Conservation (phyloP, 2,888 invertebrate species). For the Tholera decimalis region DNA sequence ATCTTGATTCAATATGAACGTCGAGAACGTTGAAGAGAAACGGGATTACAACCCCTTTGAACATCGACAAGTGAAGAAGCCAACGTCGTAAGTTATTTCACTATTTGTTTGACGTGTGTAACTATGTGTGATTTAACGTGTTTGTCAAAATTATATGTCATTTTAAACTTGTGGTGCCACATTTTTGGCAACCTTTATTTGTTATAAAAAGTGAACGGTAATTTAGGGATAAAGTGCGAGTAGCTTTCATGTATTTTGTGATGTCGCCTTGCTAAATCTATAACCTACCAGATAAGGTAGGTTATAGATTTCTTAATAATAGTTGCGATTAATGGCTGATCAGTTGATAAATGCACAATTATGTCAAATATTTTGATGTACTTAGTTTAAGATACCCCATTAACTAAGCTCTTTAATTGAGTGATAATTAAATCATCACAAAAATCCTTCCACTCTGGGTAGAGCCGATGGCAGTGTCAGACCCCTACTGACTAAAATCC, state of each 20-base stretch:
- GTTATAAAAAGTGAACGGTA: background rate
- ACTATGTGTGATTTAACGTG: no score
- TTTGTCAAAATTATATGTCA: background rate
- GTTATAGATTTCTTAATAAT: background rate
- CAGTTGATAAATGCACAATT: background rate
- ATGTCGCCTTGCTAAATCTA: no score
- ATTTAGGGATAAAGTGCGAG: background rate
- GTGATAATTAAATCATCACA: no score
- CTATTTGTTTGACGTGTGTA: slow-evolving; percentile 29
- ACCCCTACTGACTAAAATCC: no score
- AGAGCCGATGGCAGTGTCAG: no score
- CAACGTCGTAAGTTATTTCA: slow-evolving; percentile 84
- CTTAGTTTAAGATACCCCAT: background rate
- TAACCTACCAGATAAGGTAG: background rate
- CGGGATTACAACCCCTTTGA: slow-evolving; percentile 85
- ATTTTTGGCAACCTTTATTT: slow-evolving; percentile 7
- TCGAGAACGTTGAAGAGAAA: slow-evolving; percentile 63
- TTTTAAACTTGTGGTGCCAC: background rate
- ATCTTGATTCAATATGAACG: slow-evolving; percentile 66
- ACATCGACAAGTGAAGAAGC: slow-evolving; percentile 85
- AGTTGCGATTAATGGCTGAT: background rate
- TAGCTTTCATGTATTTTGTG: background rate
- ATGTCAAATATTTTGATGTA: background rate
- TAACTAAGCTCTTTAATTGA: no score
- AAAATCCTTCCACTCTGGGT: no score